Evolutionary conservation across 2,113 vertebrate species (phyloP).

Genomic region (Enhydra lutris): DNA sequence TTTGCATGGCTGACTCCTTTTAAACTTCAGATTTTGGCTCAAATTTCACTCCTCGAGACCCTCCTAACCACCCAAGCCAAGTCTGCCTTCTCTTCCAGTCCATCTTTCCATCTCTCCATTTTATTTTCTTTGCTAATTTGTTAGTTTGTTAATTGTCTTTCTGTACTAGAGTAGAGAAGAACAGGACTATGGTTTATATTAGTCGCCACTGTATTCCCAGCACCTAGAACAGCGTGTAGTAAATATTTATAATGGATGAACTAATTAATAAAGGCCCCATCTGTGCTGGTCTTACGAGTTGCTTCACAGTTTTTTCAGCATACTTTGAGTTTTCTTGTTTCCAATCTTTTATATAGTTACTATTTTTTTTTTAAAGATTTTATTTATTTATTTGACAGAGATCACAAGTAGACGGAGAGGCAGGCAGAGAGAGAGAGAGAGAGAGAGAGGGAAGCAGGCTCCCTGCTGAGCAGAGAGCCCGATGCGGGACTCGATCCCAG

Average conservation of each 20-base stretch:
- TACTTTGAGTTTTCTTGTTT: background rate
- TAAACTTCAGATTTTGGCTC: background rate
- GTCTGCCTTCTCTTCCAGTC: background rate
- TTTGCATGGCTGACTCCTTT: background rate
- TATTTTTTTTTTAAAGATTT: too few relatives aligned
- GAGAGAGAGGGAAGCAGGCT: too few relatives aligned
- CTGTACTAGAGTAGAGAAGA: background rate
- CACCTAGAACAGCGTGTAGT: background rate
- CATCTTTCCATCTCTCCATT: background rate
- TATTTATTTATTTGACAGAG: too few relatives aligned
- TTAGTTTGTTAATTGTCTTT: background rate
- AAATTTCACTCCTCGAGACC: background rate
- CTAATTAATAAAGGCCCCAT: background rate
- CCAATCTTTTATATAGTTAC: background rate
- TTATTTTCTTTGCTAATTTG: background rate
- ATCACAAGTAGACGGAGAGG: too few relatives aligned
- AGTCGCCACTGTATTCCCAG: background rate
- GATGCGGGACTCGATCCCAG: too few relatives aligned
- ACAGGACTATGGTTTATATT: background rate
- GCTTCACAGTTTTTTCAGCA: background rate
- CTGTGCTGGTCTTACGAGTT: background rate
- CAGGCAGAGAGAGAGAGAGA: too few relatives aligned
- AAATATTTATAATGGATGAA: background rate
- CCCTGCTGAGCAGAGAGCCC: too few relatives aligned
- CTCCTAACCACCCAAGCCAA: background rate